These are phyloP conservation scores for Noturus placidus DNA, from an alignment of 2,113 vertebrate genomes.

Conservation along the genomic window DNA sequence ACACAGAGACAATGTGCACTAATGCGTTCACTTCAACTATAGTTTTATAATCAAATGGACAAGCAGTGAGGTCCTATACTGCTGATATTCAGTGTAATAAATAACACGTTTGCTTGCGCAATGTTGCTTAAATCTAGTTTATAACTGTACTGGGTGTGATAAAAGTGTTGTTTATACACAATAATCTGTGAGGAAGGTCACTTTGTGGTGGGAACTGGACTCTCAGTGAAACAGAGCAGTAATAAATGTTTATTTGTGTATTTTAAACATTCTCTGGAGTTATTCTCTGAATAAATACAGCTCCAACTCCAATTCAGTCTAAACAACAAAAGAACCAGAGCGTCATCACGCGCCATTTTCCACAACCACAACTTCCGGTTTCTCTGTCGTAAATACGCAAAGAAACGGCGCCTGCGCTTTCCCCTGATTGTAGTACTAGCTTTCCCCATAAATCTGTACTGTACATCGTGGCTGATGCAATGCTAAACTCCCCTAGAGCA, in stretches of 20 bases:
- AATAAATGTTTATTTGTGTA: background rate
- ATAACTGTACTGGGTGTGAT: background rate
- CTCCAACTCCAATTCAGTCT: background rate
- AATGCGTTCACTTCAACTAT: no score
- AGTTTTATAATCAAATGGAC: no score
- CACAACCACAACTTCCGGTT: conserved; percentile 14
- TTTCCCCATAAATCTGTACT: background rate
- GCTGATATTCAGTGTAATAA: background rate
- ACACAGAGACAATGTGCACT: no score
- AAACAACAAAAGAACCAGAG: background rate
- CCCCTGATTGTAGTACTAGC: background rate
- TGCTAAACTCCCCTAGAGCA: background rate
- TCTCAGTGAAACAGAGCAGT: background rate
- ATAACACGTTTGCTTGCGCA: no score
- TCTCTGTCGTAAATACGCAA: conserved; percentile 10
- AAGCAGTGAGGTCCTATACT: background rate
- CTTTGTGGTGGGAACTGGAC: background rate
- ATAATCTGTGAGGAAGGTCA: background rate
- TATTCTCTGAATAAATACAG: background rate
- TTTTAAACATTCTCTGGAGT: background rate
- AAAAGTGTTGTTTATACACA: background rate
- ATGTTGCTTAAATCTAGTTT: background rate
- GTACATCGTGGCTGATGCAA: background rate
- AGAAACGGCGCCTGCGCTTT: background rate
- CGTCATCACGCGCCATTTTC: conserved; percentile 6